Base-by-base conservation (phyloP, 2,888 invertebrate species). In the Ectropis crepuscularia region DNA sequence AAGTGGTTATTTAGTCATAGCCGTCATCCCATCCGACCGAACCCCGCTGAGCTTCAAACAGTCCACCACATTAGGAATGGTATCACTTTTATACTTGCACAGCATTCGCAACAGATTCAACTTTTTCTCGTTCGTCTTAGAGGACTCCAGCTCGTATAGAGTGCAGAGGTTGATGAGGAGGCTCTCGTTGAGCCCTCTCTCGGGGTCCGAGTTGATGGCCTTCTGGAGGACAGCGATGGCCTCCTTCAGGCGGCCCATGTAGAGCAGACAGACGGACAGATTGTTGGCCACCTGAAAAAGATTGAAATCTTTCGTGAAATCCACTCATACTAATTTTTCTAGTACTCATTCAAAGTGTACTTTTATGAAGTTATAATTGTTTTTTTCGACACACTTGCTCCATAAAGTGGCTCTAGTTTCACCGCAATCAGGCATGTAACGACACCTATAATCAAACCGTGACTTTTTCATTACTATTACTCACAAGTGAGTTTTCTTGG, bases 111-210 rank as follows among this genome's bases (percentile, higher is more conserved):
- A 85, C 59, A 99, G 90, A 68, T 96, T 95, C 58, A 98, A 92
- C 83, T 99, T 99, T 79, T 98, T 98, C 78, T 96, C 96, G 60
- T 95, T 94, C 0, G 97, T 97, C 74, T 97, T 96, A 0, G 98
- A 98, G 0, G 98, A 98, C 82, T 99, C 98, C 74, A 99, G 92
- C 80, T 99, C 98, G 80, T 98, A 98, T 2, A 99, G 90, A 0
- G 98, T 99, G 78, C 98, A 98, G 43, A 99, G 94, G 86, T 99
- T 99, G 37, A 98, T 94, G 5, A 99, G 90, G 5, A 98, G 92
- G 61, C 96, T 96, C 81, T 98, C 98, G 80, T 97, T 97, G 0
- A 99, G 93, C 6, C 96, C 97, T 69, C 96, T 94, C n/a, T 95
- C 95, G 0, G 98, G 97, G 86, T 97, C 96, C 0, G 95, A 93